These are phyloP conservation scores for Clavelina lepadiformis DNA, from an alignment of 23 tunicate species.

Conservation along the genomic window DNA sequence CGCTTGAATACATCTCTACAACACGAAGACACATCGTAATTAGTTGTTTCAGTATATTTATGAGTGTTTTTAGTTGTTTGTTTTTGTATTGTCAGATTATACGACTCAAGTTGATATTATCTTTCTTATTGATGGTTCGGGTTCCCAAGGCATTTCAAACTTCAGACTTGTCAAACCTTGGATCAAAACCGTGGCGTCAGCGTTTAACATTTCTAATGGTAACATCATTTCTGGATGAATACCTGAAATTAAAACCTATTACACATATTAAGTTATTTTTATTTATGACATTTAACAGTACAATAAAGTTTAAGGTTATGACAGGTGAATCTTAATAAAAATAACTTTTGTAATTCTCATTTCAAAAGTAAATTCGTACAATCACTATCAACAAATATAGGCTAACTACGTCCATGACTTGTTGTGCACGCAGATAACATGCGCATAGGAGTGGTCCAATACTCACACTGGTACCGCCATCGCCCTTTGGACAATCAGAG, in stretches of 20 bases:
- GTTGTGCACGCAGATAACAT: slow-evolving; percentile 28
- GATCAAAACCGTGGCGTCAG: slow-evolving; percentile 49
- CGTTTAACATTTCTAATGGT: slow-evolving; percentile 60
- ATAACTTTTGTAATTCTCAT: no score
- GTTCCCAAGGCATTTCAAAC: slow-evolving; percentile 21
- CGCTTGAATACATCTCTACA: no score
- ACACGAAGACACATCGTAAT: no score
- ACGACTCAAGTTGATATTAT: slow-evolving; percentile 40
- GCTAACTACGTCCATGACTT: neutral
- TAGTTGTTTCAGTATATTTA: no score
- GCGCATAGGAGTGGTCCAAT: slow-evolving; percentile 66
- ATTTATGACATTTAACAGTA: no score
- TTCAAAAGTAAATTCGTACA: no score
- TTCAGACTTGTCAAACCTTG: slow-evolving; percentile 26
- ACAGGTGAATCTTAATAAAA: no score
- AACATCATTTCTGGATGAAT: no score
- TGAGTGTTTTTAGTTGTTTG: no score
- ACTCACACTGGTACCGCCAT: slow-evolving; percentile 63
- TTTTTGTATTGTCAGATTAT: slow-evolving; percentile 17
- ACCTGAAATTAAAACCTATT: no score
- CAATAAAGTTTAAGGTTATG: no score
- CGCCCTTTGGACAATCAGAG: slow-evolving; percentile 20
- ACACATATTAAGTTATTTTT: no score
- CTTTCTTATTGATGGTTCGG: slow-evolving; percentile 74
- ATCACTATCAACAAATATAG: neutral